phyloP scores from a whole-genome alignment of 2,113 vertebrate species.

The Poeciliopsis prolifica region DNA sequence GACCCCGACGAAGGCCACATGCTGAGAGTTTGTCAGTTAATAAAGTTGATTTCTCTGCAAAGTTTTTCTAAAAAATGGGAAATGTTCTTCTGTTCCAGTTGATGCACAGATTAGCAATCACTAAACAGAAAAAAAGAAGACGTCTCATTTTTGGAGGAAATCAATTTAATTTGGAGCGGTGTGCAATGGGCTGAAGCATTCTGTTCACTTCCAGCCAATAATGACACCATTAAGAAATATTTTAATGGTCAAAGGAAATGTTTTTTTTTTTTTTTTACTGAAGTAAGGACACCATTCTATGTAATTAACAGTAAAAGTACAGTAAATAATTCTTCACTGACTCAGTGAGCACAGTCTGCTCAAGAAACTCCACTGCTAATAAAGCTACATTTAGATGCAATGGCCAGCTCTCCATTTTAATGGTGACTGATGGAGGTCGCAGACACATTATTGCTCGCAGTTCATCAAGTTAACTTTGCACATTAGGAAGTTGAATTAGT shows the following conservation, averaged over 20 bases:
- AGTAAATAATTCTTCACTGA: slow-evolving; percentile 16
- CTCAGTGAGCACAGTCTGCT: slow-evolving; percentile 38
- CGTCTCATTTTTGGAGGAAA: neutral
- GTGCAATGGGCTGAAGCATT: neutral
- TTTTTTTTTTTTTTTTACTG: neutral
- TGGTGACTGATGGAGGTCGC: slow-evolving; percentile 63
- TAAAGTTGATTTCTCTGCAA: neutral
- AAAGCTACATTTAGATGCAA: slow-evolving; percentile 65
- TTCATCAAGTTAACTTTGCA: slow-evolving; percentile 70
- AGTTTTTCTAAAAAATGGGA: too few species aligned
- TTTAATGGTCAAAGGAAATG: neutral
- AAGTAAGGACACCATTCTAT: neutral
- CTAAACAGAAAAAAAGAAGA: neutral
- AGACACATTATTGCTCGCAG: slow-evolving; percentile 57
- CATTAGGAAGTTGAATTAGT: slow-evolving; percentile 70
- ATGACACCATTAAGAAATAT: neutral
- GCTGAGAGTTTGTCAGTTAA: neutral
- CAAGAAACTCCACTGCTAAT: slow-evolving; percentile 46
- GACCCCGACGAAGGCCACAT: neutral
- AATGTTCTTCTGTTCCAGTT: too few species aligned
- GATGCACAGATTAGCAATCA: neutral
- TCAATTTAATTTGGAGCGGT: neutral
- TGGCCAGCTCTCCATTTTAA: slow-evolving; percentile 57
- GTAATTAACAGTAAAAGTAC: neutral
- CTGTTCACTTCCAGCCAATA: neutral